Evolutionary conservation across 1,140 invertebrate species (phyloP).

Genomic region (Cherax destructor): DNA sequence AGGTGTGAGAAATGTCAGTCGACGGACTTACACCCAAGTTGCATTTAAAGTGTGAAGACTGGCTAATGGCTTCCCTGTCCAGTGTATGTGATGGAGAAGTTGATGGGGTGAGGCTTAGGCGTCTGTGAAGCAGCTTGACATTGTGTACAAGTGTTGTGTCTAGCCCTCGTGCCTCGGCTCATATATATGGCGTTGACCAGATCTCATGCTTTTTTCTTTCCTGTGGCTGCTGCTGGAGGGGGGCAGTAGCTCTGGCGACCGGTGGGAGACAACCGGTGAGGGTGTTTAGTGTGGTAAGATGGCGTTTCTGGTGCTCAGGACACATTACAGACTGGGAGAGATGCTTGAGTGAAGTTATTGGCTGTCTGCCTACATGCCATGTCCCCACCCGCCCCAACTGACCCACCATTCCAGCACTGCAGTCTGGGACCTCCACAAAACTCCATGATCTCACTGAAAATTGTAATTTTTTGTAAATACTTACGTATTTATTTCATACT

Average conservation of each 20-base stretch:
- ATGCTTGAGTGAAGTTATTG: constrained; percentile 9
- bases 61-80: background rate
- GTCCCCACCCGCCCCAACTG: background rate
- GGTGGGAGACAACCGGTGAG: background rate
- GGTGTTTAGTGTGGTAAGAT: background rate
- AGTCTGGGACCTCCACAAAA: constrained; percentile 36
- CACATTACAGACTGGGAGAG: constrained; percentile 20
- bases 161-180: background rate
- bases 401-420: background rate
- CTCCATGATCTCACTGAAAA: constrained; percentile 45
- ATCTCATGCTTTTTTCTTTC: constrained; percentile 17
- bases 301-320: background rate
- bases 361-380: background rate
- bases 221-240: background rate
- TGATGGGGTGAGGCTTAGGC: background rate
- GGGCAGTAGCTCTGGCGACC: too few species aligned
- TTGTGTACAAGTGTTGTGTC: background rate
- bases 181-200: background rate
- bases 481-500: constrained; percentile 40
- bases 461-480: constrained; percentile 36
- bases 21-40: background rate
- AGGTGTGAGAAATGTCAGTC: background rate
- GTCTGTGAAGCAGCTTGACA: background rate
- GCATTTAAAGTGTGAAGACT: background rate
- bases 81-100: background rate